These are phyloP conservation scores for Brachionus rubens DNA, from an alignment of 1,140 invertebrate genomes.

Conservation along the genomic window DNA sequence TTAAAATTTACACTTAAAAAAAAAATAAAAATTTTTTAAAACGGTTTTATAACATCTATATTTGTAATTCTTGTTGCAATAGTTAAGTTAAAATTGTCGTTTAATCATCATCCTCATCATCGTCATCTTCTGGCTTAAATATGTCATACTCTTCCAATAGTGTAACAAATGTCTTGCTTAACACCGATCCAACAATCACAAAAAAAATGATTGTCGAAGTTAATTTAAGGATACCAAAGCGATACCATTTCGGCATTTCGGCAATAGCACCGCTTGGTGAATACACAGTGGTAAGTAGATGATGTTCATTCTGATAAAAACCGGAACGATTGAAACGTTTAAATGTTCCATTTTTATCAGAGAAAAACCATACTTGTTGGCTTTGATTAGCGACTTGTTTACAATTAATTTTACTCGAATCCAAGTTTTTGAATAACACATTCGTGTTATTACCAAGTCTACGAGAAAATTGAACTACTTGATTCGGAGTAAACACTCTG, in stretches of 20 bases:
- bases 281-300: not conserved
- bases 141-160: constrained; percentile 40
- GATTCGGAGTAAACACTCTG: too few species aligned
- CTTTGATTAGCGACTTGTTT: too few species aligned
- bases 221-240: constrained; percentile 2
- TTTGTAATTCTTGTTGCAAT: not conserved
- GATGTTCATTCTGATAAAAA: constrained; percentile 20
- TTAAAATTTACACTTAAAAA: constrained; percentile 7
- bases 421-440: not conserved
- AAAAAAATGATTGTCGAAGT: not conserved
- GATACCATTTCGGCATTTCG: constrained; percentile 34
- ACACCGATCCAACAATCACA: constrained; percentile 1
- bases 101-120: constrained; percentile 40
- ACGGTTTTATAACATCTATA: not conserved
- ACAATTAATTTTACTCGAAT: not conserved
- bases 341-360: not conserved
- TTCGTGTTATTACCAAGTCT: not conserved
- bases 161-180: constrained; percentile 1
- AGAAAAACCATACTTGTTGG: too few species aligned
- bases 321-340: not conserved
- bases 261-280: not conserved
- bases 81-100: not conserved
- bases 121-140: constrained; percentile 46
- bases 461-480: not conserved
- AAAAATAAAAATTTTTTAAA: not conserved